Percentiles rank a stretch among this genome's conserved stretches.
Conservation (phyloP, 2,888 invertebrate genomes). For the Fissipunctia ypsillon region DNA sequence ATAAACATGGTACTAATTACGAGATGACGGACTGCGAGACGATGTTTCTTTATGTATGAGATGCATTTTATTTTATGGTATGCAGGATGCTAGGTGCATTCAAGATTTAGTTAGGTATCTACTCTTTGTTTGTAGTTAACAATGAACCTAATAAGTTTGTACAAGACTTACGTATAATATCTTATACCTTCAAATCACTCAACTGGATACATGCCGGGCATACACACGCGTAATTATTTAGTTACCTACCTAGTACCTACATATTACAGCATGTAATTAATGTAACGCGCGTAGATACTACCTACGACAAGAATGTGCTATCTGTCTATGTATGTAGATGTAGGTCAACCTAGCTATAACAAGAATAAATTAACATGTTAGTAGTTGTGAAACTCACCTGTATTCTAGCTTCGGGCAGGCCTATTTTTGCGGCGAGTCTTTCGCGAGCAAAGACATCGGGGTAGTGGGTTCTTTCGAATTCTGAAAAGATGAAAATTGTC, state of each 20-base stretch:
- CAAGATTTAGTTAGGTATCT: not conserved
- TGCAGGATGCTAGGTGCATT: no score
- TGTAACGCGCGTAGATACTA: not conserved
- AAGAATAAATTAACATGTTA: not conserved
- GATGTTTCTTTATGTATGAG: not conserved
- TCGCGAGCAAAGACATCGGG: conserved; percentile 98
- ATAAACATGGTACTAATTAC: not conserved
- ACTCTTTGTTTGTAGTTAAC: not conserved
- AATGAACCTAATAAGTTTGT: not conserved
- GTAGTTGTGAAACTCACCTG: conserved; percentile 91
- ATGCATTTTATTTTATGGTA: no score
- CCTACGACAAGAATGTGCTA: conserved; percentile 33
- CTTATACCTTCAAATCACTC: conserved; percentile 32
- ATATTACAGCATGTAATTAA: conserved; percentile 13
- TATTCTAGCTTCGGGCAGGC: conserved; percentile 97
- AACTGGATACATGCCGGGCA: conserved; percentile 42
- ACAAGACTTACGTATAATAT: not conserved
- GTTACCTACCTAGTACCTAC: not conserved
- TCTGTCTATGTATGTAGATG: not conserved
- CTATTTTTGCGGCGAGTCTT: conserved; percentile 97
- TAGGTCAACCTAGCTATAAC: not conserved
- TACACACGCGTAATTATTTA: conserved; percentile 22
- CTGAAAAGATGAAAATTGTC: conserved; percentile 82
- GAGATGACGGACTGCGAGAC: not conserved
- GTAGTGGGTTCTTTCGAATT: conserved; percentile 98